phyloP scores from a whole-genome alignment of 64 coral and sea anemone species.

The Pachyseris speciosa region DNA sequence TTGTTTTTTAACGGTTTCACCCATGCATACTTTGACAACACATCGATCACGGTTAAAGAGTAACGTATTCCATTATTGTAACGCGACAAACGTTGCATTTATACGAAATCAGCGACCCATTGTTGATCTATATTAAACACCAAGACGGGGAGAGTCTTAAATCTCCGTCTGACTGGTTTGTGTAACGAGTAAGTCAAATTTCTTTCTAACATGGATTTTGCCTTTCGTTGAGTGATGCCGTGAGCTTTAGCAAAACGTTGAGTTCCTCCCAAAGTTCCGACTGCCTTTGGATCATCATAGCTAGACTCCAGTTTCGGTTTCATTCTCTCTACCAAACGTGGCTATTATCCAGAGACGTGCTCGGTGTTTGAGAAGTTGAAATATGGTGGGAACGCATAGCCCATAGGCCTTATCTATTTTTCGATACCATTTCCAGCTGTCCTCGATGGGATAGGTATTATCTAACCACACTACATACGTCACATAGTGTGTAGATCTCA shows the following conservation, averaged over 20 bases:
- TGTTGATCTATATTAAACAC: slow-evolving; percentile 23
- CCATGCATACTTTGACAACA: slow-evolving; percentile 35
- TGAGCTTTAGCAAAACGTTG: neutral
- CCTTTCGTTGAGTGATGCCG: neutral
- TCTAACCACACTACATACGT: too few relatives aligned
- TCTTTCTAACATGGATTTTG: neutral
- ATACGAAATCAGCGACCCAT: slow-evolving; percentile 38
- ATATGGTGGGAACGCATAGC: too few relatives aligned
- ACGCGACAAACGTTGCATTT: neutral
- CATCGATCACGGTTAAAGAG: slow-evolving; percentile 51
- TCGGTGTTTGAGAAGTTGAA: too few relatives aligned
- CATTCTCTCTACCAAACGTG: too few relatives aligned
- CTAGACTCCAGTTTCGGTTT: too few relatives aligned
- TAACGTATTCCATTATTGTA: slow-evolving; percentile 36
- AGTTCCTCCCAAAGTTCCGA: neutral
- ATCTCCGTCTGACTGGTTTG: slow-evolving; percentile 20
- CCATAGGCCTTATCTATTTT: too few relatives aligned
- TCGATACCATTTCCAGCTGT: too few relatives aligned
- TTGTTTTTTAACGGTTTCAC: slow-evolving; percentile 32
- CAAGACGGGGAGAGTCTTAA: slow-evolving; percentile 1
- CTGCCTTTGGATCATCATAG: neutral
- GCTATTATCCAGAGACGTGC: too few relatives aligned
- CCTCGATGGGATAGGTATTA: too few relatives aligned
- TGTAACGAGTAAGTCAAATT: slow-evolving; percentile 51
- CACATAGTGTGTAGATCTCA: too few relatives aligned